Evolutionary conservation across 35 echinoderm and acorn worm species (phyloP), one percentile per base, ranked within the genome.

Genomic region (Patiria miniata): DNA sequence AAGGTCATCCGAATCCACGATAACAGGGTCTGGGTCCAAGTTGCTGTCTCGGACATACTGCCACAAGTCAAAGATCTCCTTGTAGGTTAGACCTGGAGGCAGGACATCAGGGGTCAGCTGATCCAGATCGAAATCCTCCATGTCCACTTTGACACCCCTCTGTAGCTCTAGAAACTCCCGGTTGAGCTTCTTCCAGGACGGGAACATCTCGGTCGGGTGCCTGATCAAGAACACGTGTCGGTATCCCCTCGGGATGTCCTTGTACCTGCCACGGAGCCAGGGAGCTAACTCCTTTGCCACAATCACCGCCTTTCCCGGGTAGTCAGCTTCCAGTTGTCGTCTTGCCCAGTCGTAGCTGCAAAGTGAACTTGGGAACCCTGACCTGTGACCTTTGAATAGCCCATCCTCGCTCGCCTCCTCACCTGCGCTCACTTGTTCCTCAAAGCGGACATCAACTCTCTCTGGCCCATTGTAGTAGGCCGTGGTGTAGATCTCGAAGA

Each of bases 1-100:
- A 8, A 93, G 38, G 44, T 93, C 91, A 52, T 93, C 91, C 7
- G 81, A 76, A 84, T 93, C 91, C 14, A 93, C 88, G 18, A 93
- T 59, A 2, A 89, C 26, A 33, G 91, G 91, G 19, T 87, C 42
- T 12, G 57, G 51, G 7, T 89, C 86, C 9, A 85, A 12, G 51
- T 90, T 83, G 17, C 36, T 51, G 2, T 69, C 61, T 76, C 78
- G 50, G 42, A 90, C 37, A 29, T 90, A 78, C 56, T 83, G 82
- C 57, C 60, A 78, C 19, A 69, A 56, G 36, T 90, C 88, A 22
- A 39, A 50, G 21, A 33, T 39, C 16, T 83, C 81, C 39, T 73
- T 58, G 38, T 81, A 78, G 1, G 29, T 32, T 17, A 38, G 69
- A n/a, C 78, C 78, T 33, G 57, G 40, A 8, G 56, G 39, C 12